Base-by-base conservation (phyloP, 2,888 invertebrate genomes). In the Thereva unica region DNA sequence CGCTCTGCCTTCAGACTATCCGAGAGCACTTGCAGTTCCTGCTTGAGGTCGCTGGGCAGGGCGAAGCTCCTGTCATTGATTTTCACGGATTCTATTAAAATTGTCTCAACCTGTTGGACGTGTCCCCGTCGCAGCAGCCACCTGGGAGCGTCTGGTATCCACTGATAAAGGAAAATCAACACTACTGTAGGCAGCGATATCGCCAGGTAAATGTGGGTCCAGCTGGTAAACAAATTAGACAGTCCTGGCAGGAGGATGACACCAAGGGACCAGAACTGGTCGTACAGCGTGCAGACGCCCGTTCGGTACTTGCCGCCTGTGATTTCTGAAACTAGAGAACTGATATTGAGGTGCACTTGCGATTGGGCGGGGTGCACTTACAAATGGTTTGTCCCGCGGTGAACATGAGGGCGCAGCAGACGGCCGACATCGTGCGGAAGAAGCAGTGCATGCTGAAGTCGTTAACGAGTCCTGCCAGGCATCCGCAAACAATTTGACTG, bases 221-320 rank as follows among this genome's bases (percentile, higher is more conserved):
- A 83, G 67, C 73, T 79, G 12, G 73, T 75, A 54, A 80, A 79
- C 71, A 79, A 77, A 6, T 77, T 77, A 1, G 80, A 76, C 0
- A 82, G 73, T 0, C 77, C 77, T 7, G 82, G 82, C 63, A 83
- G 71, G 8, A 82, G 69, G 34, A 83, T 78, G 4, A 83, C 78
- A 3, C 82, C 83, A 57, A 83, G 70, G 5, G 82, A 82, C 83
- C 83, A 83, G 69, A 82, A 82, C 1, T 79, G 79, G 68, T 83
- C 83, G 68, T 80, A 83, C 10, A 81, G 75, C 37, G 80, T 80
- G 8, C 78, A 75, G 12, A 77, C 76, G 1, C 80, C 78, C 23
- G 77, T 75, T 61, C 80, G 77, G 68, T 78, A 77, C 40, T 75
- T 77, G 10, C 82, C 82, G 3, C 77, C 78, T 2, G 78, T 80